A percentile compares a stretch with the other conserved stretches of the same genome.
phyloP scores from a whole-genome alignment of 2,113 vertebrate species.

The Capreolus pygargus region DNA sequence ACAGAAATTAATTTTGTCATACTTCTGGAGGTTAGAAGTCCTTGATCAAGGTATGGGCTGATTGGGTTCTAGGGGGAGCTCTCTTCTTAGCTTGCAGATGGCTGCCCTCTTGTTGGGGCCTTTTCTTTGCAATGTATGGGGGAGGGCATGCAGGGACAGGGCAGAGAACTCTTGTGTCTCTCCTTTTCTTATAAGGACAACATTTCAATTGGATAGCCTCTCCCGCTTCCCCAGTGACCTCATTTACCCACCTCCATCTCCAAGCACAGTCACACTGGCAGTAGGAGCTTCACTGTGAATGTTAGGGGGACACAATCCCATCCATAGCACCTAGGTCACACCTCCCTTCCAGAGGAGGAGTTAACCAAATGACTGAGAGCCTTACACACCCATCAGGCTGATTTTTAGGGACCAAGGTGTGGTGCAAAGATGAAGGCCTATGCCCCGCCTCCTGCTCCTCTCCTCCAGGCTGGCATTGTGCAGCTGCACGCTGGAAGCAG shows the following conservation, averaged over 20 bases:
- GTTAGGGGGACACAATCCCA: neutral
- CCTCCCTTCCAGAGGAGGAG: neutral
- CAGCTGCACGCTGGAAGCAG: rapidly evolving
- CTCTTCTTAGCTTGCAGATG: neutral
- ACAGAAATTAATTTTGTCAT: neutral
- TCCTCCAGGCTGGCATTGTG: rapidly evolving
- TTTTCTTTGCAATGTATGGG: neutral
- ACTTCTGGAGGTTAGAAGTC: neutral
- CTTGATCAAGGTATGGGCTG: neutral
- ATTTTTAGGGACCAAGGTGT: neutral
- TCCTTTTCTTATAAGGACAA: neutral
- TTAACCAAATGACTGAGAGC: neutral
- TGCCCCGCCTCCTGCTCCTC: neutral
- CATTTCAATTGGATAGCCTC: neutral
- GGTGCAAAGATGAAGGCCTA: neutral
- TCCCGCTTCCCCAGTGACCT: too few relatives aligned
- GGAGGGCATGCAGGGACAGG: neutral
- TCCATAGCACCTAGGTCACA: neutral
- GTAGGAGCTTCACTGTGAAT: neutral
- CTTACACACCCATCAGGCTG: neutral
- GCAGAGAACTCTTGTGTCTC: neutral
- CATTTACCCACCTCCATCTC: neutral
- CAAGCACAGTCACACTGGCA: neutral
- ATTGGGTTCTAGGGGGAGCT: neutral
- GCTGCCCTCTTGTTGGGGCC: neutral